These are phyloP conservation scores for Drosophila neotestacea DNA, from an alignment of 2,888 invertebrate genomes.

Conservation along the genomic window DNA sequence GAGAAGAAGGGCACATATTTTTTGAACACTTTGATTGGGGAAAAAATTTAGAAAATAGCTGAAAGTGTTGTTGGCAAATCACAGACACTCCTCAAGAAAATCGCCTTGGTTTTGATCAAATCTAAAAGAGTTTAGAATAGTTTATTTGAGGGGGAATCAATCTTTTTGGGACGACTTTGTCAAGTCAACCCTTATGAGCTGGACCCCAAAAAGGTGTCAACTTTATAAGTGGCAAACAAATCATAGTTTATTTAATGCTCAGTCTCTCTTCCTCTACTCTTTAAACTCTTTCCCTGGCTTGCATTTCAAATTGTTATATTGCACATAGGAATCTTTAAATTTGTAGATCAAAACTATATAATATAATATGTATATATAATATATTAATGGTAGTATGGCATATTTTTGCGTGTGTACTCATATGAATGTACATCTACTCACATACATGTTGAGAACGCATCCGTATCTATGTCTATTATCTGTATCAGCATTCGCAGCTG, in stretches of 20 bases:
- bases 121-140: constrained; percentile 15
- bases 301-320: constrained; percentile 56
- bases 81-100: background rate
- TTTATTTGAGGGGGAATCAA: constrained; percentile 5
- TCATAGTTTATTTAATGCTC: constrained; percentile 14
- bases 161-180: background rate
- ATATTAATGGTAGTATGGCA: too few relatives aligned
- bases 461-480: constrained; percentile 55
- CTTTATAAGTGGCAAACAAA: constrained; percentile 13
- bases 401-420: background rate
- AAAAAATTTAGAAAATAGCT: constrained; percentile 3
- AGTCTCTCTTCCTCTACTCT: background rate
- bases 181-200: constrained; percentile 2
- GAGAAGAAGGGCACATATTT: background rate
- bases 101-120: background rate
- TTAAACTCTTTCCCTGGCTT: constrained; percentile 4
- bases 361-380: too few relatives aligned
- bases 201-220: constrained; percentile 7
- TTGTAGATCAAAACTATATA: too few relatives aligned
- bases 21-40: constrained; percentile 8
- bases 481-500: constrained; percentile 40
- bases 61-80: constrained; percentile 6
- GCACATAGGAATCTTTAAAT: too few relatives aligned
- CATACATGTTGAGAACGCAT: constrained; percentile 17
- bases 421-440: constrained; percentile 13